Evolutionary conservation across 2,113 vertebrate genomes (phyloP), one percentile per base, ranked within the genome.

Genomic region (Forbesichthys agassizii): DNA sequence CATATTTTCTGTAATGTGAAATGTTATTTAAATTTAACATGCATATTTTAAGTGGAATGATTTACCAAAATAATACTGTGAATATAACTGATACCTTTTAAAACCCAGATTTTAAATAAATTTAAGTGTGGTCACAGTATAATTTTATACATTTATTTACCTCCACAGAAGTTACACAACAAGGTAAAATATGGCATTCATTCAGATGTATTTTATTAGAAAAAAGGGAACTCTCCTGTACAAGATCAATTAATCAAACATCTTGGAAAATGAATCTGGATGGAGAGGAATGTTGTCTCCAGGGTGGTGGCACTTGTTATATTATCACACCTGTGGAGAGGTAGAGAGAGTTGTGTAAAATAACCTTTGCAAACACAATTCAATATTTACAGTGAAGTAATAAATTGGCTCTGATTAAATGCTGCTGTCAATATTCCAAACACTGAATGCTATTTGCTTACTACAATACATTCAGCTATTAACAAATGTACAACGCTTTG

Each of bases 201-300:
- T 73, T 86, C n/a, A 85, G 14, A 11, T 58, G 69, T 83, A 55
- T 82, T 88, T 88, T 85, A 75, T 81, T 84, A 84, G 16, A 78
- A 89, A 86, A 81, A 59, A 6, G 36, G 36, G 52, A 73, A 42
- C 63, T 36, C 48, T 20, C 64, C 13, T 78, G 83, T 84, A 84
- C 85, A 84, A 82, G 57, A 54, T 54, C 79, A 52, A 67, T 61
- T 69, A 80, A 78, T 68, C 57, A 33, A 51, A 73, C 16, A 6
- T 82, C 53, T 68, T 61, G 59, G 72, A 58, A 27, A 52, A 33
- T 5, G 49, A 56, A 60, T 9, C 20, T 16, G 13, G 58, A 69
- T 77, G 52, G 51, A 51, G 4, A 58, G 77, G 78, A 78, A 84
- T 83, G 82, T 73, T 64, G 70, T 81, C 71, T 72, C 75, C 69